A percentile compares a stretch with the other conserved stretches of the same genome.
Conservation (phyloP, 1,140 invertebrate species). For the Hypsibius dujardini region DNA sequence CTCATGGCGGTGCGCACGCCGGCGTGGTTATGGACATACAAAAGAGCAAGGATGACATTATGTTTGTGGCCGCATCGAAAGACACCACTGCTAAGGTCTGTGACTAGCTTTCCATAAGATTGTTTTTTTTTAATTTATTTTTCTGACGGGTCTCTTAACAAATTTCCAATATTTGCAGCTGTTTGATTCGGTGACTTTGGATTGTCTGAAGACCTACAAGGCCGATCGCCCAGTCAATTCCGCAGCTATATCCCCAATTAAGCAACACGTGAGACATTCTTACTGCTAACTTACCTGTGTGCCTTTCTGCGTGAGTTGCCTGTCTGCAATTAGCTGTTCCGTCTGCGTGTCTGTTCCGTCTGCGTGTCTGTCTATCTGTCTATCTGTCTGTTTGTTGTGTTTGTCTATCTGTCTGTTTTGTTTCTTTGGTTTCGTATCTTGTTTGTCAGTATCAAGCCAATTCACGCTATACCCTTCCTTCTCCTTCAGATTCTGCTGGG, state of each 20-base stretch:
- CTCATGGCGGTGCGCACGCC: slow-evolving; percentile 47
- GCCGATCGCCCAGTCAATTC: slow-evolving; percentile 91
- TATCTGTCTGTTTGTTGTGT: too few relatives aligned
- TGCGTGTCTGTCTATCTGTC: too few relatives aligned
- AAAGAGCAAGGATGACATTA: slow-evolving; percentile 69
- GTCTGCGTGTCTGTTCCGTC: too few relatives aligned
- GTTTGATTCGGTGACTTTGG: slow-evolving; percentile 66
- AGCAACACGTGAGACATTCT: slow-evolving; percentile 72
- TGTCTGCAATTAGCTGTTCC: too few relatives aligned
- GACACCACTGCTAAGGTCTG: slow-evolving; percentile 76
- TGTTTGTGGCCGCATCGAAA: slow-evolving; percentile 89
- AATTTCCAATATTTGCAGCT: slow-evolving; percentile 35
- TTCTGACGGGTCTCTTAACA: slow-evolving; percentile 19
- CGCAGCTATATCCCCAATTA: slow-evolving; percentile 77
- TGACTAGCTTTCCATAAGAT: too few relatives aligned
- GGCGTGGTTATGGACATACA: slow-evolving; percentile 88
- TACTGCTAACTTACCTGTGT: too few relatives aligned
- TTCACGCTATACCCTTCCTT: too few relatives aligned
- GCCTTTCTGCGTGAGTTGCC: too few relatives aligned
- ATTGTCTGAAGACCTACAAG: slow-evolving; percentile 78
- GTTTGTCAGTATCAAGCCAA: too few relatives aligned
- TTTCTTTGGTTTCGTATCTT: too few relatives aligned
- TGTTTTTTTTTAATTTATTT: slow-evolving; percentile 4
- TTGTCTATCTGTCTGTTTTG: too few relatives aligned
- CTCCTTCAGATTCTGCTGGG: slow-evolving; percentile 58